Evolutionary conservation across 2,797 vertebrate species (phyloP).

Genomic region (Coregonus sp.): DNA sequence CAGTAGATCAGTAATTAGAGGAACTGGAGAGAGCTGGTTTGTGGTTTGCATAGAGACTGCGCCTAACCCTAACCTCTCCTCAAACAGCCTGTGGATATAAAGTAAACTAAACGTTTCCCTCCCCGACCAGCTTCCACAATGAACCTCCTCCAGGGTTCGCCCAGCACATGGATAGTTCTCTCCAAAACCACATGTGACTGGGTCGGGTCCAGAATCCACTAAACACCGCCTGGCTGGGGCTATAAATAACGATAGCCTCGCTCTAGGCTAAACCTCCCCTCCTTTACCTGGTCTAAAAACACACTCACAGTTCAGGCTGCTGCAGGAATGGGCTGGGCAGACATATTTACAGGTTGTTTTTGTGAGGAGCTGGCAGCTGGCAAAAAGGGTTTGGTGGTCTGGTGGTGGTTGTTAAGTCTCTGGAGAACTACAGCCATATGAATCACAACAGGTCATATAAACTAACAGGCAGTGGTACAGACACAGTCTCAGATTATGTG

Average conservation of each 20-base stretch:
- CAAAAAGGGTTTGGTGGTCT: not conserved
- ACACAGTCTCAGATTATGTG: not conserved
- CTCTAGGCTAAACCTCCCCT: slow-evolving; percentile 13
- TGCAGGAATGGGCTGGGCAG: slow-evolving; percentile 3
- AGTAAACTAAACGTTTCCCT: slow-evolving; percentile 51
- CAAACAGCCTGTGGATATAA: slow-evolving; percentile 57
- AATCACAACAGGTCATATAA: not conserved
- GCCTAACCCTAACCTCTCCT: slow-evolving; percentile 55
- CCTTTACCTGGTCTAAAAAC: slow-evolving; percentile 19
- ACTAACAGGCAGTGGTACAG: not conserved
- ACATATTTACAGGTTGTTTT: slow-evolving; percentile 4
- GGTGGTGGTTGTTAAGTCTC: not conserved
- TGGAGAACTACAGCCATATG: not conserved
- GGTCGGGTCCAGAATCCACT: slow-evolving; percentile 17
- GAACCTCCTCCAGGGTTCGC: no score
- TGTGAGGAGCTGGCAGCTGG: not conserved
- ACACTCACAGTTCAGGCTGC: slow-evolving; percentile 11
- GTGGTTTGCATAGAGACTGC: not conserved
- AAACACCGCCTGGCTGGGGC: slow-evolving; percentile 39
- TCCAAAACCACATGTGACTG: not conserved
- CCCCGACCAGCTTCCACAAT: slow-evolving; percentile 29
- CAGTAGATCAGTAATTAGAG: slow-evolving; percentile 69
- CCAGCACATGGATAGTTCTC: no score
- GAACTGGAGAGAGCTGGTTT: slow-evolving; percentile 52
- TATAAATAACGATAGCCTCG: slow-evolving; percentile 32